Base-by-base conservation (phyloP, 1,140 invertebrate species). In the Drosophila lowei region DNA sequence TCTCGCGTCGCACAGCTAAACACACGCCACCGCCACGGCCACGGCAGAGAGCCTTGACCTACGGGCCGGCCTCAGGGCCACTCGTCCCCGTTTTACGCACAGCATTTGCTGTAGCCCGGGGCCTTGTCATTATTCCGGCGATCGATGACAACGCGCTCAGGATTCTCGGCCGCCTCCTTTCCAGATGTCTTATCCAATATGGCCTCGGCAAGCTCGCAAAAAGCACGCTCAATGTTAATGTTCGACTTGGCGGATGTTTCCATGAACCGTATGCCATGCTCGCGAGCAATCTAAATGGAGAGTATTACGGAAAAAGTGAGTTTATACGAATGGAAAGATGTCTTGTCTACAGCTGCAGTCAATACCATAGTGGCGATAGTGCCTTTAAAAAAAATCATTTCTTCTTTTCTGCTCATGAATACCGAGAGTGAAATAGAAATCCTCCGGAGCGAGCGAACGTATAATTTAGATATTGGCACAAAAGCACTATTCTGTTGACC, bases 171-270 rank as follows among this genome's bases (percentile, higher is more conserved):
- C 11, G 93, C 93, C 68, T 95, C 94, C 68, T 93, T 93, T 2
- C 94, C 94, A 53, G 95, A 93, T 55, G 95, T 95, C 92, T 98
- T 98, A 90, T 97, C 95, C 75, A 98, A 93, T 90, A 99, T 99
- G 72, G 98, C 97, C 93, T 98, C 97, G 55, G 98, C 98, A 89
- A 99, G 92, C 92, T 99, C 98, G 91, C 97, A 97, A 93, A 99
- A 99, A 53, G 98, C 98, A 89, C 95, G 95, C 90, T 99, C 98
- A 64, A 99, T 99, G 92, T 99, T 99, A 86, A 99, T 97, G 89
- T 99, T 98, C 60, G 97, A 96, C 92, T 99, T 99, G 42, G 99
- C 99, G 77, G 98, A 99, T 18, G 99, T 99, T 93, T 99, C 99
- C 95, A 99, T 96, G 93, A 99, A 99, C 90, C 97, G 95, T 75